Percentiles rank a stretch among this genome's conserved stretches.
phyloP scores from a whole-genome alignment of 2,113 vertebrate species.

The Daubentonia madagascariensis region DNA sequence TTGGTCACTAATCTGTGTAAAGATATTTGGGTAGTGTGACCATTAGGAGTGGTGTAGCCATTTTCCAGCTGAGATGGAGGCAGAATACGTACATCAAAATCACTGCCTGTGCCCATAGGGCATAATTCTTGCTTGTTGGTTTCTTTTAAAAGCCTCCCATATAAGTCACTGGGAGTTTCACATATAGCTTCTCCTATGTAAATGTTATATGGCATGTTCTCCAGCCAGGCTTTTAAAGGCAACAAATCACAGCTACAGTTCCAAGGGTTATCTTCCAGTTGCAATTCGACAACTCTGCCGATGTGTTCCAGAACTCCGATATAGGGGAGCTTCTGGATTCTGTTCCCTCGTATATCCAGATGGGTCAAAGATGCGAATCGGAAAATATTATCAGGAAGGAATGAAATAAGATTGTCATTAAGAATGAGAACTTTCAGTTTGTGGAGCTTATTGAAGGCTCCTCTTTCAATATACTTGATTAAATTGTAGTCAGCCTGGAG shows the following conservation, averaged over 20 bases:
- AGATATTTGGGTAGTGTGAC: constrained; percentile 88
- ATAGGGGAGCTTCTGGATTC: constrained; percentile 98
- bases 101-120: constrained; percentile 94
- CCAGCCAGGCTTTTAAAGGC: constrained; percentile 97
- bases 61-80: constrained; percentile 90
- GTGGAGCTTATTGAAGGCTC: constrained; percentile 99
- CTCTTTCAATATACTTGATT: constrained; percentile 98
- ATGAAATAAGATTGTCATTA: constrained; percentile 98
- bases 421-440: constrained; percentile 98
- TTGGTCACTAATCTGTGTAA: constrained; percentile 90
- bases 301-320: constrained; percentile 98
- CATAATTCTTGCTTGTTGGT: constrained; percentile 98
- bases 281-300: constrained; percentile 95
- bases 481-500: constrained; percentile 99
- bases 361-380: constrained; percentile 98
- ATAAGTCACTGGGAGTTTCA: constrained; percentile 96
- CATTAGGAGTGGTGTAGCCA: constrained; percentile 88
- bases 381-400: constrained; percentile 98
- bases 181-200: constrained; percentile 99
- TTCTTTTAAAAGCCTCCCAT: constrained; percentile 96
- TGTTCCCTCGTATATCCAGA: constrained; percentile 97
- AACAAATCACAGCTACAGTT: constrained; percentile 98
- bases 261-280: constrained; percentile 99
- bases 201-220: constrained; percentile 99
- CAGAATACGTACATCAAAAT: constrained; percentile 93